These are phyloP conservation scores for Brevipalpus yothersi DNA, from an alignment of 1,140 invertebrate species.

Conservation along the genomic window DNA sequence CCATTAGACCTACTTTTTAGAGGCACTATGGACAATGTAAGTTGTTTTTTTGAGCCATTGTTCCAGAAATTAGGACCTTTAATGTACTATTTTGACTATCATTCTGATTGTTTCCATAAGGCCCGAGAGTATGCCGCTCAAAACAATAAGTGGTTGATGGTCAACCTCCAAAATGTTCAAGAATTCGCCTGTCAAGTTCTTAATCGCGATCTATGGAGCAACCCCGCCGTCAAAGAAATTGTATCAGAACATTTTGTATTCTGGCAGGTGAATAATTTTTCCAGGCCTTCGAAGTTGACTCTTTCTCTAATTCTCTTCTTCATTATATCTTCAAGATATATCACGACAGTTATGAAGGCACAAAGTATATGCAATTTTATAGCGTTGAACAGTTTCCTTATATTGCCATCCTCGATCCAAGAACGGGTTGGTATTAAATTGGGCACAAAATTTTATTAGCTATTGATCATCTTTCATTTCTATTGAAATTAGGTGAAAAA, in stretches of 20 bases:
- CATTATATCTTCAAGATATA: slow-evolving; percentile 27
- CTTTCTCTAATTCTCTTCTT: slow-evolving; percentile 4
- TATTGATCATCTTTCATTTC: neutral
- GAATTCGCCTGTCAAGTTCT: slow-evolving; percentile 46
- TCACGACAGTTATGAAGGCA: slow-evolving; percentile 38
- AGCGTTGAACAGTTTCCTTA: slow-evolving; percentile 38
- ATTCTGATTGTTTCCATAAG: slow-evolving; percentile 15
- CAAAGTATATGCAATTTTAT: slow-evolving; percentile 41
- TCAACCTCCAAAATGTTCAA: slow-evolving; percentile 47
- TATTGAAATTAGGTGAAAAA: slow-evolving; percentile 23
- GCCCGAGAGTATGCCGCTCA: slow-evolving; percentile 33
- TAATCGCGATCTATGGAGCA: slow-evolving; percentile 52
- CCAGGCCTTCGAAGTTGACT: neutral
- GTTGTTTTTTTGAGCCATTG: neutral
- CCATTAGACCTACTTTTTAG: slow-evolving; percentile 41
- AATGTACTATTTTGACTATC: neutral
- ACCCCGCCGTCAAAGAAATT: slow-evolving; percentile 34
- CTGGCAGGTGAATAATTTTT: slow-evolving; percentile 35
- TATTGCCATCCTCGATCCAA: slow-evolving; percentile 43
- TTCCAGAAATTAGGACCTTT: neutral
- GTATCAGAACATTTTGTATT: slow-evolving; percentile 45
- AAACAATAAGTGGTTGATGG: slow-evolving; percentile 41
- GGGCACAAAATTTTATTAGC: slow-evolving; percentile 1
- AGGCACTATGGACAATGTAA: slow-evolving; percentile 32
- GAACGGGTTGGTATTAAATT: slow-evolving; percentile 29